These are phyloP conservation scores for Pteronotus mesoamericanus DNA, from an alignment of 2,797 vertebrate genomes.

Conservation along the genomic window DNA sequence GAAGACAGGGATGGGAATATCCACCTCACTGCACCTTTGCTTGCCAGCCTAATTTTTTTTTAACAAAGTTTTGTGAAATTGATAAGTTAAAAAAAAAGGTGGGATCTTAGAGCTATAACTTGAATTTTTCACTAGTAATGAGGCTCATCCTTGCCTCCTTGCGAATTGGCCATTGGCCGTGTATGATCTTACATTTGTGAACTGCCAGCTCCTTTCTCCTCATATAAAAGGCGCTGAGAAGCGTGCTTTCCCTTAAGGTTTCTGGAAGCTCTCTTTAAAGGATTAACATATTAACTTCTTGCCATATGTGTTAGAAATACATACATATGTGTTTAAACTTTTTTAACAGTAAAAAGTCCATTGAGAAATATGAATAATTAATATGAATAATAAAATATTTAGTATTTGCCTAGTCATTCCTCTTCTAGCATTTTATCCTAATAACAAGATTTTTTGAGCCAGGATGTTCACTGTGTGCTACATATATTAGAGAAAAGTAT, in stretches of 20 bases:
- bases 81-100: not conserved
- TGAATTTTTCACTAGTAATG: not conserved
- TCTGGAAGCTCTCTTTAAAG: not conserved
- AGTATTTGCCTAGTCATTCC: not conserved
- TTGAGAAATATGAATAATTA: not conserved
- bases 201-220: not conserved
- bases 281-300: not conserved
- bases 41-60: not conserved
- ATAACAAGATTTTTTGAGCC: not conserved
- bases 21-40: not conserved
- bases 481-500: not conserved
- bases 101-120: not conserved
- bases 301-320: not conserved
- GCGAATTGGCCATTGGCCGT: not conserved
- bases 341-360: not conserved
- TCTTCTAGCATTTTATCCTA: not conserved
- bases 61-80: not conserved
- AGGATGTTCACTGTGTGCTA: too few species aligned
- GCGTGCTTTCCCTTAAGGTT: not conserved
- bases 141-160: not conserved
- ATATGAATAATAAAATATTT: constrained; percentile 5
- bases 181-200: not conserved
- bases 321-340: not conserved
- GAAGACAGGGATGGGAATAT: not conserved
- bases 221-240: not conserved